Evolutionary conservation across 2,797 vertebrate species (phyloP).

Genomic region (Coregonus suidteri): DNA sequence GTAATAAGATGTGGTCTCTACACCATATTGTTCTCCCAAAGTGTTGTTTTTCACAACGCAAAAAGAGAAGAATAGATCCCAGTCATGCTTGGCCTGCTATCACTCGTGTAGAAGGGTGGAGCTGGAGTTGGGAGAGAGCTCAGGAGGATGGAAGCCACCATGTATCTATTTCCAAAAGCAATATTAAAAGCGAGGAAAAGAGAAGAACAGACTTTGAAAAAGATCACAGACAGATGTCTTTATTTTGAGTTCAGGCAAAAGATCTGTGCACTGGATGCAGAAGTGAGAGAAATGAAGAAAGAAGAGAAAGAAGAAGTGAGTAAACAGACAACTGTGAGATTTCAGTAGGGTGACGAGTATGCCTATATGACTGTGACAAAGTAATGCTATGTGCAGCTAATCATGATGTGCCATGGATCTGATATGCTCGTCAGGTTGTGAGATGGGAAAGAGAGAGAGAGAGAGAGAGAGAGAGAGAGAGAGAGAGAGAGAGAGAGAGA

Average conservation of each 20-base stretch:
- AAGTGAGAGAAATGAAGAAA: conserved; percentile 5
- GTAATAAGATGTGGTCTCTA: conserved; percentile 51
- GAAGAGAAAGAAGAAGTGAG: not conserved
- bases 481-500: conserved; percentile 6
- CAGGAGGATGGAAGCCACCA: conserved; percentile 59
- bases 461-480: not conserved
- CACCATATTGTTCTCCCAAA: conserved; percentile 31
- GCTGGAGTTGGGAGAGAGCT: conserved; percentile 12
- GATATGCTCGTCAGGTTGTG: conserved; percentile 20
- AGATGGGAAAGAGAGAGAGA: conserved; percentile 40
- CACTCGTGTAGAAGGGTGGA: conserved; percentile 58
- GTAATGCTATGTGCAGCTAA: conserved; percentile 21
- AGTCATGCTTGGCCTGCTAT: conserved; percentile 49
- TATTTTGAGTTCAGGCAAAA: too few species aligned
- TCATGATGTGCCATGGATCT: conserved; percentile 22
- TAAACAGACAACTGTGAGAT: conserved; percentile 4
- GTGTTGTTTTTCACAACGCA: conserved; percentile 68
- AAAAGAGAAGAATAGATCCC: conserved; percentile 53
- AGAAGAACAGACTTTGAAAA: conserved; percentile 61
- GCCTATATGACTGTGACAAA: conserved; percentile 9
- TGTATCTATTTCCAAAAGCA: conserved; percentile 63
- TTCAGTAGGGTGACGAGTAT: conserved; percentile 6
- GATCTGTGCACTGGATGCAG: conserved; percentile 33
- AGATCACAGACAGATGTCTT: conserved; percentile 50
- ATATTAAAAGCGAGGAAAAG: conserved; percentile 56